A percentile compares a stretch with the other conserved stretches of the same genome.
These are phyloP conservation scores for Hymenopus coronatus DNA, from an alignment of 2,888 invertebrate genomes.

Conservation along the genomic window DNA sequence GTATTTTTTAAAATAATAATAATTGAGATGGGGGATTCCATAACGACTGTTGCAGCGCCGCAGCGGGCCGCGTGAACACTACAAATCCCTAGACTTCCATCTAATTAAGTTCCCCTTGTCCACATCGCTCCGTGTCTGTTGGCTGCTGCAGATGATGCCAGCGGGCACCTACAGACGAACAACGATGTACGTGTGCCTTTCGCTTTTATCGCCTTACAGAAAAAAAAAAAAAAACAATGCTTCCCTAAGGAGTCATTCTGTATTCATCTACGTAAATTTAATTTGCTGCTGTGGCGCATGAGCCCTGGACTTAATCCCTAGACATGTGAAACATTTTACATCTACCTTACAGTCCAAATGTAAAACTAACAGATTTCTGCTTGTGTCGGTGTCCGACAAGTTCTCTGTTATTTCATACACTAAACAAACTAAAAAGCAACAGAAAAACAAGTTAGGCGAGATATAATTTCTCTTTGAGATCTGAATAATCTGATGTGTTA, in stretches of 20 bases:
- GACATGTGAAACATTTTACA: not conserved
- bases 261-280: not conserved
- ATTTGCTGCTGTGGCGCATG: not conserved
- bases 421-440: too few relatives aligned
- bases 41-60: not conserved
- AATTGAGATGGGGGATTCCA: not conserved
- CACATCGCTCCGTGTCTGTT: not conserved
- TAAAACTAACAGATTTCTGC: not conserved
- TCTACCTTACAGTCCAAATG: not conserved
- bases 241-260: not conserved
- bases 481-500: too few relatives aligned
- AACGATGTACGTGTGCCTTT: not conserved
- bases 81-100: not conserved
- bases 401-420: too few relatives aligned
- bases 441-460: too few relatives aligned
- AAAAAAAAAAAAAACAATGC: too few relatives aligned
- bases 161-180: not conserved
- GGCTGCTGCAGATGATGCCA: not conserved
- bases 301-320: not conserved
- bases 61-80: not conserved
- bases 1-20: not conserved
- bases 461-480: too few relatives aligned
- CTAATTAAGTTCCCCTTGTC: not conserved
- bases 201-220: not conserved
- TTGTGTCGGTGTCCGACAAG: not conserved